These are phyloP conservation scores for Sphaerolaimus hirsutus DNA, from an alignment of 2,888 invertebrate species.

Conservation along the genomic window DNA sequence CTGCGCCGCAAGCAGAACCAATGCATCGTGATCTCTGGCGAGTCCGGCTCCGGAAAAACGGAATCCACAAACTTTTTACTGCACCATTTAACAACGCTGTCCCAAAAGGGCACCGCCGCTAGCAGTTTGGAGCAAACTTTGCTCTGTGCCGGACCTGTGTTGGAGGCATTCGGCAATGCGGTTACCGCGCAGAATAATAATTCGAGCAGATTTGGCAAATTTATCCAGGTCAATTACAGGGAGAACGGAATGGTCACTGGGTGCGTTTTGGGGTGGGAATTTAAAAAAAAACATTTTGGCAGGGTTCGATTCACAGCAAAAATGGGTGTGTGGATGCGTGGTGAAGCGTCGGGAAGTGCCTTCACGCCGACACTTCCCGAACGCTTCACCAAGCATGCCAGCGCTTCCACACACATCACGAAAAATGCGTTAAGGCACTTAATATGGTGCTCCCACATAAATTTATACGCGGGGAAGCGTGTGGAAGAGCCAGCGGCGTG, in stretches of 20 bases:
- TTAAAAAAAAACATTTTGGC: not conserved
- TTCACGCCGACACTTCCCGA: too few species aligned
- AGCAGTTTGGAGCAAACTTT: slow-evolving; percentile 91
- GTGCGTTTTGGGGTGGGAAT: slow-evolving; percentile 26
- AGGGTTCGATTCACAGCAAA: too few species aligned
- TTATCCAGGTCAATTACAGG: slow-evolving; percentile 86
- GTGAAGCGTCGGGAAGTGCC: too few species aligned
- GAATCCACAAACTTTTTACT: slow-evolving; percentile 82
- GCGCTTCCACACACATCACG: too few species aligned
- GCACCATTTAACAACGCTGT: slow-evolving; percentile 74
- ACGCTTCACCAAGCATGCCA: too few species aligned
- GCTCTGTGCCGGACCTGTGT: slow-evolving; percentile 72
- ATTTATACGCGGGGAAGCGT: too few species aligned
- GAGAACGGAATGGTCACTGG: slow-evolving; percentile 96
- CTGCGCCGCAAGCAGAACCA: slow-evolving; percentile 62
- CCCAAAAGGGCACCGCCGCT: slow-evolving; percentile 74
- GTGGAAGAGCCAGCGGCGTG: too few species aligned
- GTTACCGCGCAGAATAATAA: slow-evolving; percentile 93
- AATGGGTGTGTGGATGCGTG: too few species aligned
- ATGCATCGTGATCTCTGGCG: slow-evolving; percentile 55
- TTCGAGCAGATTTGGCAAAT: slow-evolving; percentile 85
- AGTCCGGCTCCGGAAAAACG: slow-evolving; percentile 64
- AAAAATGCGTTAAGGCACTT: too few species aligned
- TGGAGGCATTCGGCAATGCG: slow-evolving; percentile 91
- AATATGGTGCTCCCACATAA: too few species aligned